Conservation (phyloP, 1,140 invertebrate species). For the Zaprionus nigranus region DNA sequence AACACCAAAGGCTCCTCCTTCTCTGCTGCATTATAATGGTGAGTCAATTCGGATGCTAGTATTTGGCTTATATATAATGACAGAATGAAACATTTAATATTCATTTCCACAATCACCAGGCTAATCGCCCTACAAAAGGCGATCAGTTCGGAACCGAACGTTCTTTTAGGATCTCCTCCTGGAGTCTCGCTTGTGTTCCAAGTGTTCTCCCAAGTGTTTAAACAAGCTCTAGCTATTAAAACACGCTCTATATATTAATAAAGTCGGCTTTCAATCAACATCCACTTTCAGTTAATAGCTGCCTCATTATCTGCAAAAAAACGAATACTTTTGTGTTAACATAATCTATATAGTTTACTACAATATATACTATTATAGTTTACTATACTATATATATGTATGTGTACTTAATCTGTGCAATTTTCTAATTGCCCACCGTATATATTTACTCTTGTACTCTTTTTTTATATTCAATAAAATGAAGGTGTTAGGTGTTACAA, state of each 20-base stretch:
- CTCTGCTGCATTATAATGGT: background rate
- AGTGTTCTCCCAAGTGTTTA: background rate
- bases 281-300: slow-evolving; percentile 2
- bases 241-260: background rate
- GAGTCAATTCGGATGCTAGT: background rate
- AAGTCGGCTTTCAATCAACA: background rate
- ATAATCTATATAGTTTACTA: background rate
- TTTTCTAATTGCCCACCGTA: too few species aligned
- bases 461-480: too few species aligned
- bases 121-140: slow-evolving; percentile 17
- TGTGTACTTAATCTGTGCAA: too few species aligned
- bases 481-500: too few species aligned
- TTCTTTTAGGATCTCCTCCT: background rate
- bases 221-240: background rate
- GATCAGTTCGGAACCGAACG: slow-evolving; percentile 16
- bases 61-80: slow-evolving; percentile 36
- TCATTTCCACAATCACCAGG: slow-evolving; percentile 3
- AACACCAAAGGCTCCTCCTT: background rate
- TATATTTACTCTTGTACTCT: too few species aligned
- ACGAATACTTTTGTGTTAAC: slow-evolving; percentile 5
- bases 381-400: background rate
- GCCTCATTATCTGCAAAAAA: slow-evolving; percentile 16
- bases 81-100: slow-evolving; percentile 11
- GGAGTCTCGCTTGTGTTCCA: too few species aligned
- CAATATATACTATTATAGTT: too few species aligned